These are phyloP conservation scores for Eumeta japonica DNA, from an alignment of 1,140 invertebrate species.

Conservation along the genomic window DNA sequence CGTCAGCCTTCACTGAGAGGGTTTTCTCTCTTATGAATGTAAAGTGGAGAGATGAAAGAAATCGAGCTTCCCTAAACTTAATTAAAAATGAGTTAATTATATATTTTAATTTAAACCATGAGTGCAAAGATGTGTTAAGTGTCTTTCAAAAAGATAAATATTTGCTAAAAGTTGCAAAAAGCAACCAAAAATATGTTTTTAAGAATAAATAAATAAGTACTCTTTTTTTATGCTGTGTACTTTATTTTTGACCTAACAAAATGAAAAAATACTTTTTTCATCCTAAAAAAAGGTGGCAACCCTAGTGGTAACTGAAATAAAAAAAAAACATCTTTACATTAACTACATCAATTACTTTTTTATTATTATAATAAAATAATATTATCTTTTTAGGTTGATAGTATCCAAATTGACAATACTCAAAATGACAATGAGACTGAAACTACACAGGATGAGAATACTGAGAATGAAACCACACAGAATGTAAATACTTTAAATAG, in stretches of 20 bases:
- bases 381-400: no score
- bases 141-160: slow-evolving; percentile 1
- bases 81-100: slow-evolving; percentile 12
- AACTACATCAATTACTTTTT: no score
- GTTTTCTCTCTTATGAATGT: slow-evolving; percentile 8
- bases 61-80: slow-evolving; percentile 7
- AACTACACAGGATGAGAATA: no score
- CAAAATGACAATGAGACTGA: no score
- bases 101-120: slow-evolving; percentile 8
- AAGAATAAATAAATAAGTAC: slow-evolving; percentile 1
- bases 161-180: slow-evolving; percentile 1
- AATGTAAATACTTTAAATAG: no score
- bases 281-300: slow-evolving; percentile 1
- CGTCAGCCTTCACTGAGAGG: slow-evolving; percentile 10
- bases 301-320: not conserved
- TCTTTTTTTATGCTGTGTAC: slow-evolving; percentile 1
- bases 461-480: no score
- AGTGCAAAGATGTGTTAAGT: slow-evolving; percentile 9
- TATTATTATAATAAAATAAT: no score
- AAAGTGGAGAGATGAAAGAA: slow-evolving; percentile 10
- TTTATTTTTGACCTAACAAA: not conserved
- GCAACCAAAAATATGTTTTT: not conserved
- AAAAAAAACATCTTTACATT: not conserved
- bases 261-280: slow-evolving; percentile 1
- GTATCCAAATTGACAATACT: no score